Base-by-base conservation (phyloP, 2,113 vertebrate species). In the Psilopogon haemacephalus region DNA sequence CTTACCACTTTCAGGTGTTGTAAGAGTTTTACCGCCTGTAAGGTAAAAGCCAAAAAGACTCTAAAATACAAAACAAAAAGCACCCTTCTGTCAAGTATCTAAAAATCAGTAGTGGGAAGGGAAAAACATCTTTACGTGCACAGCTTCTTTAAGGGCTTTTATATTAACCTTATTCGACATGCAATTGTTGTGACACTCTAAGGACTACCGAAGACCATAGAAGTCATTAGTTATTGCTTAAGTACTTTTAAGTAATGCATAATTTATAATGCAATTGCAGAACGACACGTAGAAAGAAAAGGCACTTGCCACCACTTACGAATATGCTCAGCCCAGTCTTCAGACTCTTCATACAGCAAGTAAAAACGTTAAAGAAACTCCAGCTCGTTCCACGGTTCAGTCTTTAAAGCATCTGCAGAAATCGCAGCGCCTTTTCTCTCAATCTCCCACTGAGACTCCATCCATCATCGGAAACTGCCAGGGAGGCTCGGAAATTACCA, bases 261-360 rank as follows among this genome's bases (percentile, higher is more conserved):
- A 30, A 71, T 35, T 65, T 35, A 38, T 15, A 85, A 37, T 0
- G 16, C 35, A 35, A 28, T 4, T 65, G 38, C 64, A 80, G 38
- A 7, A 28, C 19, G 42, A 11, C 15, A 9, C 4, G 4, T 7
- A 76, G 23, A 11, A 62, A 62, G 20, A 64, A 23, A 26, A 35
- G 12, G 46, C 27, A 55, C 20, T 59, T 56, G 40, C 52, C 62
- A 42, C 78, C 93, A 98, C 99, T 99, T 98, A 99, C 99, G 97
- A 86, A 98, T 97, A 62, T 98, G 97, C 62, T 99, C 98, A 13
- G 96, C 96, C 98, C 98, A 98, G 73, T 91, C 98, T 50, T 98
- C 97, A 62, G 97, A 97, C 44, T 97, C 90, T 50, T 98, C 96
- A 96, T 98, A 98, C 93, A 99, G 92, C 38, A 98, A 98, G 99